Conservation (phyloP, 2,888 invertebrate genomes). For the Alcis repandata region DNA sequence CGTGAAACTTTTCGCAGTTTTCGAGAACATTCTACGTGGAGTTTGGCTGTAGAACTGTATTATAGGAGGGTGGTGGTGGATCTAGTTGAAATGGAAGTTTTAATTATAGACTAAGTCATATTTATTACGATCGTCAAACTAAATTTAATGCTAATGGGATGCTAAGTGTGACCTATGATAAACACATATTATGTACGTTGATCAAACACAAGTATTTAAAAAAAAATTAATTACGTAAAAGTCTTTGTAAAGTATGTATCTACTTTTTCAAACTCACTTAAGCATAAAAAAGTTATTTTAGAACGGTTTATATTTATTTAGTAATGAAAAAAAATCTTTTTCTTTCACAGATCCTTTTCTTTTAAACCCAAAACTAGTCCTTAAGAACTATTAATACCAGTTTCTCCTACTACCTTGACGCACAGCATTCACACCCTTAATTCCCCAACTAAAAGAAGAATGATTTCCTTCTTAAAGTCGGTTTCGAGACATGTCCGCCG, state of each 20-base stretch:
- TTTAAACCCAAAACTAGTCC: neutral
- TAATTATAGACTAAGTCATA: neutral
- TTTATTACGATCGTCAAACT: too few species aligned
- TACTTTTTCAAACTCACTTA: too few species aligned
- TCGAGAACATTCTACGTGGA: conserved; percentile 42
- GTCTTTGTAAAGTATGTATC: too few species aligned
- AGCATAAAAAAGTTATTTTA: too few species aligned
- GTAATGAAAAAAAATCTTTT: too few species aligned
- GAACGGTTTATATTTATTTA: too few species aligned
- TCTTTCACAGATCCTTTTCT: too few species aligned
- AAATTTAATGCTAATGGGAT: too few species aligned
- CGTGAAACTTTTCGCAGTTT: conserved; percentile 52
- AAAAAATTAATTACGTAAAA: too few species aligned
- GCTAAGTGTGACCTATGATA: too few species aligned
- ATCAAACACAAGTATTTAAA: too few species aligned
- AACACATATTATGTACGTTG: too few species aligned
- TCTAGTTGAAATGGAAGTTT: neutral
- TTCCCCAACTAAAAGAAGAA: conserved; percentile 13
- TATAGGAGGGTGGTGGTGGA: conserved; percentile 19
- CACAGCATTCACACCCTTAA: conserved; percentile 15
- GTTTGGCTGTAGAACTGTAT: conserved; percentile 27
- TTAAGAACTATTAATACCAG: conserved; percentile 7
- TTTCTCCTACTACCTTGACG: neutral
- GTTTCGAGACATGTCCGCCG: conserved; percentile 8
- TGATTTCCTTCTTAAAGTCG: conserved; percentile 27